These are phyloP conservation scores for Anabas testudineus DNA, from an alignment of 2,797 vertebrate genomes.

Conservation along the genomic window DNA sequence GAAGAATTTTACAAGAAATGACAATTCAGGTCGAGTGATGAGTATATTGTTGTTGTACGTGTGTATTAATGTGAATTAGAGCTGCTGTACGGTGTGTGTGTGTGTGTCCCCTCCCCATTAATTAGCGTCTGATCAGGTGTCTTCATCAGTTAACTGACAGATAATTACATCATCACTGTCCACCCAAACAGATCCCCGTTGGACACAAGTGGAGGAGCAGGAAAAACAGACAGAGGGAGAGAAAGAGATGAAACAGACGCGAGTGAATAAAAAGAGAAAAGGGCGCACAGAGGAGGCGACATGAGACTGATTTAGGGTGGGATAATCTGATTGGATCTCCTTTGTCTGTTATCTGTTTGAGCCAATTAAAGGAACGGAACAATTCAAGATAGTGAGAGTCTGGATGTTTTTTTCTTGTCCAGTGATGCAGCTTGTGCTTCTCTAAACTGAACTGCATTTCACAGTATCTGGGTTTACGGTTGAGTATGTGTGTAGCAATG, in stretches of 20 bases:
- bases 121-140: conserved; percentile 66
- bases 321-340: conserved; percentile 54
- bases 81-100: conserved; percentile 16
- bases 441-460: conserved; percentile 19
- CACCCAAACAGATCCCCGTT: conserved; percentile 38
- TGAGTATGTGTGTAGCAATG: conserved; percentile 35
- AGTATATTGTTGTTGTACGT: conserved; percentile 29
- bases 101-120: conserved; percentile 1
- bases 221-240: conserved; percentile 26
- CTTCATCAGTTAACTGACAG: conserved; percentile 66
- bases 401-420: background rate
- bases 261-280: conserved; percentile 10
- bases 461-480: conserved; percentile 7
- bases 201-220: conserved; percentile 1
- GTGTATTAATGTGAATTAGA: conserved; percentile 17
- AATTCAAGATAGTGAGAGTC: conserved; percentile 7
- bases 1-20: conserved; percentile 38
- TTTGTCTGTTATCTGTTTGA: conserved; percentile 41
- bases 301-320: conserved; percentile 32
- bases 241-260: conserved; percentile 19
- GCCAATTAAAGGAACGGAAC: conserved; percentile 43
- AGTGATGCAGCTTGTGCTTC: background rate
- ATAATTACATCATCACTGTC: conserved; percentile 59
- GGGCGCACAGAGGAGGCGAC: conserved; percentile 35
- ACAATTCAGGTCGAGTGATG: conserved; percentile 35